Conservation (phyloP, 2,797 vertebrate genomes). For the Eutrigla gurnardus region DNA sequence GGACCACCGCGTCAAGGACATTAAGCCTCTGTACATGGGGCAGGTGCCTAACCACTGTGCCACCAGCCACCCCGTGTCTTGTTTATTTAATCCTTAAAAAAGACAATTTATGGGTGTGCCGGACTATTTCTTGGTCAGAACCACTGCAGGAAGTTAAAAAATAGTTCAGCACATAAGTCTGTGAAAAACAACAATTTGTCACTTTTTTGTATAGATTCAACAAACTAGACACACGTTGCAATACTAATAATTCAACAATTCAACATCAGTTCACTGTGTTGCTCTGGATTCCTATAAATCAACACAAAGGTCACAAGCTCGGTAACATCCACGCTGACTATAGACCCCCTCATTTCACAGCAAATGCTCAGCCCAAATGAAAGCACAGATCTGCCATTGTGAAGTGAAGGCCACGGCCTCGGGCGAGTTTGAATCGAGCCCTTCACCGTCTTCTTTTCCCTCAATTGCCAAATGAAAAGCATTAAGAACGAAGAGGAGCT, state of each 20-base stretch:
- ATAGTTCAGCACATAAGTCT: not conserved
- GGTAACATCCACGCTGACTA: not conserved
- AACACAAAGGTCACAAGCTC: slow-evolving; percentile 4
- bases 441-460: slow-evolving; percentile 3
- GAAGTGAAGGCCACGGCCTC: slow-evolving; percentile 13
- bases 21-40: too few species aligned
- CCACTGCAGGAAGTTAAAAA: not conserved
- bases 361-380: slow-evolving; percentile 11
- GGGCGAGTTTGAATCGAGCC: not conserved
- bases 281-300: slow-evolving; percentile 5
- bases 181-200: not conserved
- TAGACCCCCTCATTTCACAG: slow-evolving; percentile 16
- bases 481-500: slow-evolving; percentile 2
- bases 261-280: too few species aligned
- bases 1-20: too few species aligned
- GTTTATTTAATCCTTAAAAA: not conserved
- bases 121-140: not conserved
- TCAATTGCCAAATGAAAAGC: slow-evolving; percentile 18
- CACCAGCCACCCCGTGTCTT: too few species aligned
- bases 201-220: not conserved
- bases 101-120: not conserved
- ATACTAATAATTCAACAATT: too few species aligned
- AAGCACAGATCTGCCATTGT: slow-evolving; percentile 4
- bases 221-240: too few species aligned
- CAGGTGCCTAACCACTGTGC: too few species aligned